Base-by-base conservation (phyloP, 2,888 invertebrate genomes). In the Phyllotreta cruciferae region DNA sequence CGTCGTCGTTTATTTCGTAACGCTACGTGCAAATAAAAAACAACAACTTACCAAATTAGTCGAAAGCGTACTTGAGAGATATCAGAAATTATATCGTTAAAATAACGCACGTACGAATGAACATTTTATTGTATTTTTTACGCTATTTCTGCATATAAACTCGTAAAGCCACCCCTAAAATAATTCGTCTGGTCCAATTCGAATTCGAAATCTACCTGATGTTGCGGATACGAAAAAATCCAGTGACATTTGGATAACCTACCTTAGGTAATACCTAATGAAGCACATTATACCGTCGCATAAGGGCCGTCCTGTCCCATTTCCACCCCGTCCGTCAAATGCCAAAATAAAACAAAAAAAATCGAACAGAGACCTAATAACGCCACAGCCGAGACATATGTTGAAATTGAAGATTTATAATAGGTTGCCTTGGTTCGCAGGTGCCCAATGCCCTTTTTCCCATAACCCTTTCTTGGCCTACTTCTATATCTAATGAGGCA, bases 381-480 rank as follows among this genome's bases (percentile, higher is more conserved):
- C 62, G 60, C 56, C 64, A 67, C 42, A 49, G 57, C 39, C 47
- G 44, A 60, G 72, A 71, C 76, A 76, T 75, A 75, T 77, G 77
- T 62, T 52, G 60, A 53, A 58, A 63, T 56, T 60, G 74, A 73
- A 71, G 74, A 73, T 75, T 71, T 74, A 67, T 71, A 72, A 70
- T 71, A 72, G 71, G 73, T 71, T 72, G 71, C 71, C 38, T 36
- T 52, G 74, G 71, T 73, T 74, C 73, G 76, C 71, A 77, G 77
- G 77, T 77, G 77, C 74, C 74, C 57, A 44, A 6, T 41, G 60
- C 41, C 72, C 67, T 73, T 70, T 75, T 77, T 77, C 77, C 77
- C 76, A 76, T 76, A 77, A 76, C 77, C 77, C 76, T 77, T 77
- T 73, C 73, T 69, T 74, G 75, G 74, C 76, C 77, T 75, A 77